phyloP scores from a whole-genome alignment of 37 sponge, comb jelly and placozoan genomes.

The Ephydatia muelleri region DNA sequence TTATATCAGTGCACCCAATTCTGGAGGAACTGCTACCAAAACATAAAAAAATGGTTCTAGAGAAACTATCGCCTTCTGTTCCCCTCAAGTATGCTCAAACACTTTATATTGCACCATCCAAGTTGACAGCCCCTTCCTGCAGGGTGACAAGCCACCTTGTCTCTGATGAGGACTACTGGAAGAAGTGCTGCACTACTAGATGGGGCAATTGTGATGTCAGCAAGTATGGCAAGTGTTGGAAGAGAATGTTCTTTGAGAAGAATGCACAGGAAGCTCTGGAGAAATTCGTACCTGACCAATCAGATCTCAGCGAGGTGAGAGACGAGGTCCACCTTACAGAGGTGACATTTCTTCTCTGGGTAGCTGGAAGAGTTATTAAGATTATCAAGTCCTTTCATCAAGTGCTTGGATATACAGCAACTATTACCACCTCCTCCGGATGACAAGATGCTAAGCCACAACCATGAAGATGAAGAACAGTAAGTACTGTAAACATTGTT shows the following conservation, averaged over 20 bases:
- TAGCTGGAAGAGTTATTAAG: conserved; percentile 73
- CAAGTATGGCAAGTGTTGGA: conserved; percentile 80
- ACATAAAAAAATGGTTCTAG: conserved; percentile 71
- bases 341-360: neutral
- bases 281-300: conserved; percentile 75
- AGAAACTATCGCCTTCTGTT: conserved; percentile 59
- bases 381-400: conserved; percentile 77
- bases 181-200: conserved; percentile 78
- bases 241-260: conserved; percentile 93
- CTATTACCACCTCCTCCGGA: conserved; percentile 76
- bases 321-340: neutral
- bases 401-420: conserved; percentile 65
- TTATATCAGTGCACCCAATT: conserved; percentile 72
- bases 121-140: neutral
- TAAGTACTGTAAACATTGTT: conserved; percentile 16
- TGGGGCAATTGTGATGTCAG: conserved; percentile 86
- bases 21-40: conserved; percentile 78
- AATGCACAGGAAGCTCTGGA: conserved; percentile 82
- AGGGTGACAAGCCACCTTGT: conserved; percentile 86
- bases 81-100: conserved; percentile 62
- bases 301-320: conserved; percentile 52
- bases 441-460: conserved; percentile 11
- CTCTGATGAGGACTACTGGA: conserved; percentile 88
- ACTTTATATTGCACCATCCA: neutral
- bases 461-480: conserved; percentile 76